Conservation (phyloP, 2,113 vertebrate genomes). For the Neolamprologus falcicula region DNA sequence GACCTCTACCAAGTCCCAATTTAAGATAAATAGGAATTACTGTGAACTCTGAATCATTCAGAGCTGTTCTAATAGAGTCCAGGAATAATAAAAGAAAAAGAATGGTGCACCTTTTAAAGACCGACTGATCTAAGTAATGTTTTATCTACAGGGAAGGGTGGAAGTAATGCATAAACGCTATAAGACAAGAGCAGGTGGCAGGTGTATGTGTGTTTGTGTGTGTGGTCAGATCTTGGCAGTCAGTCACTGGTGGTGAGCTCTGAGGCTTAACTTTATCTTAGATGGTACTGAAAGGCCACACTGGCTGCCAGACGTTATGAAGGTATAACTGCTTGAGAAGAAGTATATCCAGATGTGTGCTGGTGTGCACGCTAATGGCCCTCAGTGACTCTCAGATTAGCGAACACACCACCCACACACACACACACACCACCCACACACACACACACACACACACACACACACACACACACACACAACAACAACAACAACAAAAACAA, state of each 20-base stretch:
- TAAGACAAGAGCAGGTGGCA: neutral
- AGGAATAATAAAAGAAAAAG: neutral
- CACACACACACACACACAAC: neutral
- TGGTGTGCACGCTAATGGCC: constrained; percentile 42
- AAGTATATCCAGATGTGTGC: constrained; percentile 63
- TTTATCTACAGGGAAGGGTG: neutral
- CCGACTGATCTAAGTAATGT: neutral
- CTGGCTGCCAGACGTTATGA: constrained; percentile 10
- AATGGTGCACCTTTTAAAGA: neutral
- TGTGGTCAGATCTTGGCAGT: neutral
- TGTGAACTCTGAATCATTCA: neutral
- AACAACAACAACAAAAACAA: neutral
- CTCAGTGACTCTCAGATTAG: constrained; percentile 43
- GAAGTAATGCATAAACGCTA: neutral
- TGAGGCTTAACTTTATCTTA: constrained; percentile 20
- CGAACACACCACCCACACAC: neutral
- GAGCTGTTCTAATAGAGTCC: neutral
- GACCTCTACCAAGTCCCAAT: neutral
- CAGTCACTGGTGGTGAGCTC: neutral
- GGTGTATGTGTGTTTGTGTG: neutral
- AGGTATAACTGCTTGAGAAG: constrained; percentile 26
- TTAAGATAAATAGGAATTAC: neutral
- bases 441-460: neutral
- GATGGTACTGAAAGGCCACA: constrained; percentile 42
- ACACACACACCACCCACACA: rapidly evolving